Evolutionary conservation across 1,140 invertebrate species (phyloP).

Genomic region (Ceratosolen fusciceps): DNA sequence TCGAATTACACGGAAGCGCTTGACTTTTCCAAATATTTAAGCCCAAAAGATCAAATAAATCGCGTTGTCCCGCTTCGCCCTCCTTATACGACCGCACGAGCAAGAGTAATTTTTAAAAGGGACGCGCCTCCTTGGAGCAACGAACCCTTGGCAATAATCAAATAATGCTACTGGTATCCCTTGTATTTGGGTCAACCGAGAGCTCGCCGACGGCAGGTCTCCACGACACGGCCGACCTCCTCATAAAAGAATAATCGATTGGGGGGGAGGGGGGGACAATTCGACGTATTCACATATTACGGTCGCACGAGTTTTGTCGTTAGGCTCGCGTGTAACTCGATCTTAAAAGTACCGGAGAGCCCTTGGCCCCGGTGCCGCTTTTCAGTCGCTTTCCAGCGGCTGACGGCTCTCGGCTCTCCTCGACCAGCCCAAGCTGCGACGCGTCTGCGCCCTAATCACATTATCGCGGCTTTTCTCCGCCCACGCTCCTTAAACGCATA

Average conservation of each 20-base stretch:
- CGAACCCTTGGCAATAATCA: not conserved
- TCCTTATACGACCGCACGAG: too few relatives aligned
- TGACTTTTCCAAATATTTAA: too few relatives aligned
- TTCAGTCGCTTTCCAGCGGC: not conserved
- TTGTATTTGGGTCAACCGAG: not conserved
- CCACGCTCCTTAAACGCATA: not conserved
- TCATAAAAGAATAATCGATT: constrained; percentile 19
- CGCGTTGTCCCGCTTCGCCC: too few relatives aligned
- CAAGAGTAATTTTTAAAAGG: not conserved
- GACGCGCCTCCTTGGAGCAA: not conserved
- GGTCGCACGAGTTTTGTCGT: constrained; percentile 23
- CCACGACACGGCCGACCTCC: not conserved
- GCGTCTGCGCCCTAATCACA: not conserved
- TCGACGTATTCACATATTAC: constrained; percentile 45
- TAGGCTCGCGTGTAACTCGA: constrained; percentile 31
- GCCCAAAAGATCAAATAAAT: too few relatives aligned
- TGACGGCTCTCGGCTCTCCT: too few relatives aligned
- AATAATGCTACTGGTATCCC: not conserved
- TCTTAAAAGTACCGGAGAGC: constrained; percentile 33
- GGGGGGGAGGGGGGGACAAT: constrained; percentile 37
- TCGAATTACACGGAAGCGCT: too few relatives aligned
- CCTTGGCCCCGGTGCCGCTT: too few relatives aligned
- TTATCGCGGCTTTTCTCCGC: too few relatives aligned
- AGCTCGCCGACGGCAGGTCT: constrained; percentile 17
- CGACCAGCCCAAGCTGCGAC: too few relatives aligned